phyloP scores from a whole-genome alignment of 2,888 invertebrate species.

The Bugula neritina region DNA sequence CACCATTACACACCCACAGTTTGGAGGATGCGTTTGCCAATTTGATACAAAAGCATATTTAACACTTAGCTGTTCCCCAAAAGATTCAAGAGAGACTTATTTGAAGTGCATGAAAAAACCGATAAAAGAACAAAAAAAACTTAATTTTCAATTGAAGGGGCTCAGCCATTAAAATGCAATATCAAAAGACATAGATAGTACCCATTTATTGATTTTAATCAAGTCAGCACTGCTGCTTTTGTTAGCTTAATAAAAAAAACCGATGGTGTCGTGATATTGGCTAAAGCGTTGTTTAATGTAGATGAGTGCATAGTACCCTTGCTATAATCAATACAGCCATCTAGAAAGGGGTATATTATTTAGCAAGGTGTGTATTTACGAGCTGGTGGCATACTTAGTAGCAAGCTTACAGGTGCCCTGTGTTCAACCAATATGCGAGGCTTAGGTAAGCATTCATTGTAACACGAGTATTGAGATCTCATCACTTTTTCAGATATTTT shows the following conservation, averaged over 20 bases:
- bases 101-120: slow-evolving; percentile 21
- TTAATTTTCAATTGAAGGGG: slow-evolving; percentile 26
- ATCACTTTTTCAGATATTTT: too few relatives aligned
- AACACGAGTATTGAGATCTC: too few relatives aligned
- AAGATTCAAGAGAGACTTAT: background rate
- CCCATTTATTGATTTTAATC: slow-evolving; percentile 22
- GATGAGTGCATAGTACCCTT: background rate
- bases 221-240: slow-evolving; percentile 13
- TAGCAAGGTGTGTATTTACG: background rate
- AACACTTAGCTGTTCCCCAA: slow-evolving; percentile 23
- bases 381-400: background rate
- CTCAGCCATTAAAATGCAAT: slow-evolving; percentile 24
- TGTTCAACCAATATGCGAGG: background rate
- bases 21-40: background rate
- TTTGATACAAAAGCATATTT: background rate
- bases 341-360: slow-evolving; percentile 25
- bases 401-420: background rate
- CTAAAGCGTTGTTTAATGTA: slow-evolving; percentile 20
- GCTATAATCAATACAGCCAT: slow-evolving; percentile 16
- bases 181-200: slow-evolving; percentile 26
- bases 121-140: slow-evolving; percentile 7
- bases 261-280: slow-evolving; percentile 26
- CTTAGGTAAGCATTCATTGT: too few relatives aligned
- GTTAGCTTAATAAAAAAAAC: slow-evolving; percentile 27
- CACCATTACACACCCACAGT: slow-evolving; percentile 8